A percentile compares a stretch with the other conserved stretches of the same genome.
These are phyloP conservation scores for Tipula vernalis DNA, from an alignment of 2,888 invertebrate species.

Conservation along the genomic window DNA sequence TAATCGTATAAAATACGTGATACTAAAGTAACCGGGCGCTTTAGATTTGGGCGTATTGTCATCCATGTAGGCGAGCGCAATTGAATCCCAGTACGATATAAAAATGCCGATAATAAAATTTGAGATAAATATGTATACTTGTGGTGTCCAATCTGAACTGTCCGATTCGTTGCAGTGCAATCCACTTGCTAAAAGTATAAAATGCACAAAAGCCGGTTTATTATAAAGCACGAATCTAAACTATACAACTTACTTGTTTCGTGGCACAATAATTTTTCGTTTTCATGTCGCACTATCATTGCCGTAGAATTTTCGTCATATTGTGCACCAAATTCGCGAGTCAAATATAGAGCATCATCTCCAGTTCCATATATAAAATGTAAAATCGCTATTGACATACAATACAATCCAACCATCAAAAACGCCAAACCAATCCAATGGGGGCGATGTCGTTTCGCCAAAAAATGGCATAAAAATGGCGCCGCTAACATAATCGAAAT, in stretches of 20 bases:
- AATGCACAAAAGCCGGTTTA: neutral
- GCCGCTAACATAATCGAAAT: constrained; percentile 56
- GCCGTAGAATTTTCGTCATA: constrained; percentile 34
- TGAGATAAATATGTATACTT: constrained; percentile 49
- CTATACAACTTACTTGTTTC: neutral
- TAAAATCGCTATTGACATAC: constrained; percentile 52
- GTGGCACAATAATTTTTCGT: constrained; percentile 41
- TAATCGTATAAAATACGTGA: constrained; percentile 52
- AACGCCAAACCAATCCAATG: constrained; percentile 52
- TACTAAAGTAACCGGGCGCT: constrained; percentile 54
- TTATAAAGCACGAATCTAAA: constrained; percentile 21
- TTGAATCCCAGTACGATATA: constrained; percentile 52
- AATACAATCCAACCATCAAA: constrained; percentile 48
- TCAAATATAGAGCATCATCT: constrained; percentile 48
- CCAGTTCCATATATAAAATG: constrained; percentile 58
- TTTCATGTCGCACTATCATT: constrained; percentile 36
- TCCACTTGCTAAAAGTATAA: neutral
- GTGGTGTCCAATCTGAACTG: constrained; percentile 43
- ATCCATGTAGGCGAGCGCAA: constrained; percentile 64
- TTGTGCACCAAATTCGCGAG: constrained; percentile 43
- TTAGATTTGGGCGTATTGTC: constrained; percentile 63
- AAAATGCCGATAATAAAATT: constrained; percentile 60
- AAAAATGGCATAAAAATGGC: constrained; percentile 53
- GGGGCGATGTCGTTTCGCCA: constrained; percentile 56
- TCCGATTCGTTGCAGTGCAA: neutral